These are phyloP conservation scores for Cyclina sinensis DNA, from an alignment of 1,140 invertebrate genomes.

Conservation along the genomic window DNA sequence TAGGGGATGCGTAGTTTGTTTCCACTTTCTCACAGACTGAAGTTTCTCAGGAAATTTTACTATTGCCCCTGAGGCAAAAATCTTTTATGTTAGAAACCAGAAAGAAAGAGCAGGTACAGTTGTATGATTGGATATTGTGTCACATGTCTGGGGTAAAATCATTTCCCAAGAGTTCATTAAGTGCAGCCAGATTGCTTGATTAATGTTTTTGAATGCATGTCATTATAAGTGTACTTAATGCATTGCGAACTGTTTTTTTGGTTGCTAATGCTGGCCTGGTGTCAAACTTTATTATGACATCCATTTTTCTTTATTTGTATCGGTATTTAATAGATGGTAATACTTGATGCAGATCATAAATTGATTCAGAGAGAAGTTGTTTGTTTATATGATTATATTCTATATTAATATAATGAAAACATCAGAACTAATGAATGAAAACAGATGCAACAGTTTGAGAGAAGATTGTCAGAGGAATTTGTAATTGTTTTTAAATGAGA, in stretches of 20 bases:
- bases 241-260: neutral
- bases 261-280: constrained; percentile 5
- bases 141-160: neutral
- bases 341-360: too few relatives aligned
- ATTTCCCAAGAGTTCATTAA: neutral
- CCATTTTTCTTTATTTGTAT: neutral
- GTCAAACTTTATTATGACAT: constrained; percentile 23
- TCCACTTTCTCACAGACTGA: neutral
- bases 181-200: constrained; percentile 22
- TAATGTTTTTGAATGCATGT: neutral
- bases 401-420: too few relatives aligned
- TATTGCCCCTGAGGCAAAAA: neutral
- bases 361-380: too few relatives aligned
- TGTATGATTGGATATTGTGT: neutral
- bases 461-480: too few relatives aligned
- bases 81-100: neutral
- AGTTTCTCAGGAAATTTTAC: constrained; percentile 1
- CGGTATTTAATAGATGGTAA: neutral
- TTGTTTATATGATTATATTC: too few relatives aligned
- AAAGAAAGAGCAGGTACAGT: neutral
- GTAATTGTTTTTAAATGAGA: neutral
- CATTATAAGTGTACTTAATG: constrained; percentile 19
- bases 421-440: too few relatives aligned
- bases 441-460: too few relatives aligned
- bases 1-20: neutral